Evolutionary conservation across 2,113 vertebrate species (phyloP).

Genomic region (Thunnus thynnus): DNA sequence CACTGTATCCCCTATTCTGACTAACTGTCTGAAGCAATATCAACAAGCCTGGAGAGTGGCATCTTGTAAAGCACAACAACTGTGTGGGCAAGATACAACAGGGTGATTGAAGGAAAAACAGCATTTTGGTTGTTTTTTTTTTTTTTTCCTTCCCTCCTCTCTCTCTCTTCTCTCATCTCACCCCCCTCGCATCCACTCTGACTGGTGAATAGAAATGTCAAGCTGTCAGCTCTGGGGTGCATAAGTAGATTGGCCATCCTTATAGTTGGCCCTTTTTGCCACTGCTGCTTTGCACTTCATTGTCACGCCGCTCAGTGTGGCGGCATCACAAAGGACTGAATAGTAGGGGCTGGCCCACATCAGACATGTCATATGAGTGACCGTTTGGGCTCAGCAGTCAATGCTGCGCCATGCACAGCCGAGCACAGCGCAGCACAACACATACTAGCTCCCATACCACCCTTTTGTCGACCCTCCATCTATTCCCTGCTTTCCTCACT

Average conservation of each 20-base stretch:
- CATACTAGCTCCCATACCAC: slow-evolving; percentile 52
- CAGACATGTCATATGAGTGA: slow-evolving; percentile 85
- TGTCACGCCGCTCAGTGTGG: slow-evolving; percentile 86
- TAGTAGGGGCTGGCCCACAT: slow-evolving; percentile 84
- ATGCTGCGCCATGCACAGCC: slow-evolving; percentile 69
- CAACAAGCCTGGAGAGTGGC: slow-evolving; percentile 71
- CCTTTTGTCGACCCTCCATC: slow-evolving; percentile 67
- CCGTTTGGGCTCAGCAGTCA: slow-evolving; percentile 80
- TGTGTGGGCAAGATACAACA: slow-evolving; percentile 77
- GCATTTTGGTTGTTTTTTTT: slow-evolving; percentile 64
- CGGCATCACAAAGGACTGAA: slow-evolving; percentile 85
- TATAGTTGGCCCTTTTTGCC: slow-evolving; percentile 85
- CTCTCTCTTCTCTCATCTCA: slow-evolving; percentile 63
- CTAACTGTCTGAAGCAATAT: slow-evolving; percentile 55
- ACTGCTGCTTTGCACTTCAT: slow-evolving; percentile 86
- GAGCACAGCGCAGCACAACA: slow-evolving; percentile 39
- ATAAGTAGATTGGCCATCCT: slow-evolving; percentile 88
- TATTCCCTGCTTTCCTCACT: slow-evolving; percentile 49
- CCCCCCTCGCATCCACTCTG: slow-evolving; percentile 69
- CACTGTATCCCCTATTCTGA: slow-evolving; percentile 28
- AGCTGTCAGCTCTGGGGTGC: slow-evolving; percentile 87
- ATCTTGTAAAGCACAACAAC: slow-evolving; percentile 75
- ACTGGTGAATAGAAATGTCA: slow-evolving; percentile 89
- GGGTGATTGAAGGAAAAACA: slow-evolving; percentile 80
- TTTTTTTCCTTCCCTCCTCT: slow-evolving; percentile 49